Conservation (phyloP, 2,888 invertebrate genomes). For the Campopleginae sp. region DNA sequence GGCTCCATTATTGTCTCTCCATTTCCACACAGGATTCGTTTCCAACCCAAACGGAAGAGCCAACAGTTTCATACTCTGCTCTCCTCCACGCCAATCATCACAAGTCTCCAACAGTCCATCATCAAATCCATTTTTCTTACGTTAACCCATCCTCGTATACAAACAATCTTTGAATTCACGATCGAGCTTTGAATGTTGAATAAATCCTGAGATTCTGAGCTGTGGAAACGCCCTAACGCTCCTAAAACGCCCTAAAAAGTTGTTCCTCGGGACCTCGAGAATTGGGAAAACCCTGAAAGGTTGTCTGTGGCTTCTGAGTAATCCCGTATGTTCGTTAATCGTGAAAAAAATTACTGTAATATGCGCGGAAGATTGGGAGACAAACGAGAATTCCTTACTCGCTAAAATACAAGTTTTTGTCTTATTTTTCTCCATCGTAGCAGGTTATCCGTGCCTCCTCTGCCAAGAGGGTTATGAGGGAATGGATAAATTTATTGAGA, state of each 20-base stretch:
- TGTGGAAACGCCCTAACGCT: background rate
- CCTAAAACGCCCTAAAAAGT: background rate
- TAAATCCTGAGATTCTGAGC: background rate
- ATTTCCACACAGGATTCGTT: constrained; percentile 42
- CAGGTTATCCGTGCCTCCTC: constrained; percentile 28
- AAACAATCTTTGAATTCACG: background rate
- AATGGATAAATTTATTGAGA: constrained; percentile 41
- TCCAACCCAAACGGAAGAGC: background rate
- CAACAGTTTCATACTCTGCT: background rate
- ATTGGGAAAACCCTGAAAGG: background rate
- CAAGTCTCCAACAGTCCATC: constrained; percentile 30
- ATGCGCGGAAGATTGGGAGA: constrained; percentile 1
- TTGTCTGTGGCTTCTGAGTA: background rate
- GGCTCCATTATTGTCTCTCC: constrained; percentile 17
- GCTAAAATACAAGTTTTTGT: constrained; percentile 51
- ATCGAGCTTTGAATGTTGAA: background rate
- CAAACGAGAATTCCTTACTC: constrained; percentile 48
- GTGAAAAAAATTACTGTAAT: background rate
- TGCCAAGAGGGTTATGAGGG: constrained; percentile 47
- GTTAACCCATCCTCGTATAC: constrained; percentile 37
- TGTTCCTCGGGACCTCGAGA: background rate
- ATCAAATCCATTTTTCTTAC: constrained; percentile 30
- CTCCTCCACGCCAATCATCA: constrained; percentile 13
- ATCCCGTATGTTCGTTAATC: background rate
- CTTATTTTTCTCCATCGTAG: constrained; percentile 68